A percentile compares a stretch with the other conserved stretches of the same genome.
These are phyloP conservation scores for Aplodontia rufa DNA, from an alignment of 2,113 vertebrate species.

Conservation along the genomic window DNA sequence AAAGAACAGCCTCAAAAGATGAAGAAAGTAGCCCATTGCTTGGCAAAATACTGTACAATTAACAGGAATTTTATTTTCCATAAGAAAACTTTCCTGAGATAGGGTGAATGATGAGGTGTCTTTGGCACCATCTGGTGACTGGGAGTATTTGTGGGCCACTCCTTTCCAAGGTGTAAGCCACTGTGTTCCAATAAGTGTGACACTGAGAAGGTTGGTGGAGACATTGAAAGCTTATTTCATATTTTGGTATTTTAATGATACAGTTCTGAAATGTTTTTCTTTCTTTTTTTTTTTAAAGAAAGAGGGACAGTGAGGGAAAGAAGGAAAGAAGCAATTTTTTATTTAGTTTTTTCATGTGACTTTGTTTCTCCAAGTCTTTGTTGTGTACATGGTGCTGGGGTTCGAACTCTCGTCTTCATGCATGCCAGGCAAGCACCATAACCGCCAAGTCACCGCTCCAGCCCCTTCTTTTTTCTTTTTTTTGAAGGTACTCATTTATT, in stretches of 20 bases:
- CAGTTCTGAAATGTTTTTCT: neutral
- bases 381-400: too few species aligned
- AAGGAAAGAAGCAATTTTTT: too few species aligned
- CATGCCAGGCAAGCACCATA: too few species aligned
- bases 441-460: too few species aligned
- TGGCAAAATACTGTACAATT: neutral
- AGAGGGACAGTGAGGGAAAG: too few species aligned
- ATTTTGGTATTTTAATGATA: slow-evolving; percentile 7
- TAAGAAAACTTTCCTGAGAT: neutral
- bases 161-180: too few species aligned
- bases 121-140: neutral
- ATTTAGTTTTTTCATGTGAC: too few species aligned
- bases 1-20: neutral
- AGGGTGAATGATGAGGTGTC: neutral
- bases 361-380: too few species aligned
- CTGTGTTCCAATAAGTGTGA: neutral
- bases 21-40: neutral
- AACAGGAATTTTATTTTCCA: neutral
- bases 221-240: neutral
- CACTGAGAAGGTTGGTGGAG: neutral
- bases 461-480: too few species aligned
- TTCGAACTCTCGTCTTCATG: too few species aligned
- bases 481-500: neutral
- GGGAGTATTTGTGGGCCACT: neutral
- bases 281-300: neutral